A percentile compares a stretch with the other conserved stretches of the same genome.
These are phyloP conservation scores for Hermodice carunculata DNA, from an alignment of 2,888 invertebrate species.

Conservation along the genomic window DNA sequence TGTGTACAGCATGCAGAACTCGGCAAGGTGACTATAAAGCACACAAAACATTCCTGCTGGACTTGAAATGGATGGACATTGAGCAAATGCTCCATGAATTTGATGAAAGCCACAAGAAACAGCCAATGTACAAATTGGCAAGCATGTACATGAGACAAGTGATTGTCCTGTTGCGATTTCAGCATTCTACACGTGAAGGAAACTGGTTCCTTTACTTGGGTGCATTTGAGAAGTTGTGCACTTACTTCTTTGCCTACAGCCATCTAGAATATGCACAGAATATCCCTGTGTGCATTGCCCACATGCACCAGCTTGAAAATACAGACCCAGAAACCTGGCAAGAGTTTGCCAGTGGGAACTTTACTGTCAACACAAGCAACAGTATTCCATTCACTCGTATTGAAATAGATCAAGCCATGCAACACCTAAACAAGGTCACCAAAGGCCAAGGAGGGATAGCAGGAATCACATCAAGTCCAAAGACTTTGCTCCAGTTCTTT, in stretches of 20 bases:
- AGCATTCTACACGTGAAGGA: constrained; percentile 17
- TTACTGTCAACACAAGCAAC: too few species aligned
- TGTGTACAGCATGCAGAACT: too few species aligned
- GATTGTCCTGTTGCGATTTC: constrained; percentile 20
- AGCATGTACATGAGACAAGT: too few species aligned
- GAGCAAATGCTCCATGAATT: constrained; percentile 7
- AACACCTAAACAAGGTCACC: constrained; percentile 18
- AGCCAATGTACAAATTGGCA: constrained; percentile 26
- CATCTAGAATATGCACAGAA: constrained; percentile 21
- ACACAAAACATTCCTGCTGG: too few species aligned
- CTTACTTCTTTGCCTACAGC: constrained; percentile 17
- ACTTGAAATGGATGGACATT: neutral
- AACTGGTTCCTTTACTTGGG: constrained; percentile 25
- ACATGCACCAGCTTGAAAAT: too few species aligned
- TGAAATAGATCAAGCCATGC: constrained; percentile 23
- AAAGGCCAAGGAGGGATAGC: constrained; percentile 25
- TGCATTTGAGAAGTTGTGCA: constrained; percentile 20
- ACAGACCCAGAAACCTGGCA: too few species aligned
- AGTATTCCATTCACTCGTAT: constrained; percentile 10
- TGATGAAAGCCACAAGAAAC: constrained; percentile 14
- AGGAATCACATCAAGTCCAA: constrained; percentile 18
- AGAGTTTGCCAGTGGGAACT: too few species aligned
- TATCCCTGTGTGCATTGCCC: constrained; percentile 21
- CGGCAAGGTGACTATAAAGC: too few species aligned
- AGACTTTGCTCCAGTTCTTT: constrained; percentile 18